phyloP scores from a whole-genome alignment of 2,888 invertebrate genomes.

The Drosophila subsilvestris region DNA sequence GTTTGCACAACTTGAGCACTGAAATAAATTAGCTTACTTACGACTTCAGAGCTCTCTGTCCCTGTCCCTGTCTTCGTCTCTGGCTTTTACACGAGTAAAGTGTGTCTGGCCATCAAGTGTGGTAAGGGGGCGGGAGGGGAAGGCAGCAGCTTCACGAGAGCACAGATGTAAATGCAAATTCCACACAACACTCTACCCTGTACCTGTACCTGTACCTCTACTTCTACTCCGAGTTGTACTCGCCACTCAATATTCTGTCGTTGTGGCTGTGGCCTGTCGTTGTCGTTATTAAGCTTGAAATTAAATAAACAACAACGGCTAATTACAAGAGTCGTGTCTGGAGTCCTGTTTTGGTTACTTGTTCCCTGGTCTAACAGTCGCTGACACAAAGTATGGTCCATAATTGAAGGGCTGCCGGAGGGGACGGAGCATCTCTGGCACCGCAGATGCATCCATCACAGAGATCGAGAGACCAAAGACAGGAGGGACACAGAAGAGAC shows the following conservation, averaged over 20 bases:
- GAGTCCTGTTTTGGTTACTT: conserved; percentile 53
- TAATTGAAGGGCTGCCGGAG: conserved; percentile 71
- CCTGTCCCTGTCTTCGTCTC: background rate
- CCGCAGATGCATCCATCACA: conserved; percentile 51
- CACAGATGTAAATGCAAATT: conserved; percentile 35
- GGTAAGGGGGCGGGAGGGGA: background rate
- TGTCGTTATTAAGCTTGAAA: conserved; percentile 51
- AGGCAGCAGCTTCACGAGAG: background rate
- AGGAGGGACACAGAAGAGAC: conserved; percentile 12
- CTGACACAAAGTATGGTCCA: conserved; percentile 73
- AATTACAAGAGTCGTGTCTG: conserved; percentile 58
- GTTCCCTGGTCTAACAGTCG: conserved; percentile 67
- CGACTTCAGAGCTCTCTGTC: conserved; percentile 27
- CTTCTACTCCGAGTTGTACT: background rate
- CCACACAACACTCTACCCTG: conserved; percentile 4
- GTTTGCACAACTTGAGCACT: conserved; percentile 58
- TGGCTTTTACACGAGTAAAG: conserved; percentile 2
- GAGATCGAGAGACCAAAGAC: conserved; percentile 21
- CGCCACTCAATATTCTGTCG: conserved; percentile 23
- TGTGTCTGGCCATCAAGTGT: conserved; percentile 13
- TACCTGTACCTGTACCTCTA: background rate
- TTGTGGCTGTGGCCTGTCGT: conserved; percentile 6
- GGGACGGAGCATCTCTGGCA: conserved; percentile 7
- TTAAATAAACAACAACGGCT: conserved; percentile 63
- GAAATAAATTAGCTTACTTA: conserved; percentile 50